Evolutionary conservation across 2,797 vertebrate genomes (phyloP), one percentile per base, ranked within the genome.

Genomic region (Astyanax mexicanus): DNA sequence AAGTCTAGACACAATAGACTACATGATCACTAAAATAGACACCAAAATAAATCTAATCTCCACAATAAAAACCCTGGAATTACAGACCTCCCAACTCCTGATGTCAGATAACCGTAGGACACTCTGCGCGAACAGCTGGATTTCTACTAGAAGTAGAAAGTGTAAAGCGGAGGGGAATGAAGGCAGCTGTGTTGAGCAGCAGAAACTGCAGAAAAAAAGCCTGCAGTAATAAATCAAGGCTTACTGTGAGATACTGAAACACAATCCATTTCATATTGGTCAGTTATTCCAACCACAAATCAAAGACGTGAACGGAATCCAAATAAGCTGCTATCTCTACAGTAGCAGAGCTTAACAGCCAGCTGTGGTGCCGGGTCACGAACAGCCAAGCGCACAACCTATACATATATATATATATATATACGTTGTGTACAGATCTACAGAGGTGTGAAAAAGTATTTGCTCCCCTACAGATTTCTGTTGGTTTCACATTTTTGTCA

Each of bases 231-330:
- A 65, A 65, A 65, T 65, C 62, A 44, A 42, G 38, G 21, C 42
- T 66, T 42, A 6, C 37, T 65, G 40, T 23, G 57, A 37, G 62
- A 66, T 29, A 66, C 42, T 47, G 62, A 47, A 40, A 40, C 62
- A 47, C 40, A 42, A 25, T 42, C 19, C 60, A 40, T 44, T 42
- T 23, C 17, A 64, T 11, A 23, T 25, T 15, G 60, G 37, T 25
- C 60, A 15, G 23, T 66, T 66, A 66, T 29, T 66, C 62, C 42
- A 42, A 66, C 62, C 42, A 47, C 62, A 66, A 47, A 66, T 47
- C 62, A 66, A 47, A 47, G 23, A 42, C 62, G 40, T 47, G 62
- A 17, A 29, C 62, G 10, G 62, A 45, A 66, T 66, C 42, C 13
- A 2, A 47, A 66, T 17, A 6, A 62, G 62, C 42, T 64, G 12